Base-by-base conservation (phyloP, 2,113 vertebrate species). In the Kryptolebias marmoratus region DNA sequence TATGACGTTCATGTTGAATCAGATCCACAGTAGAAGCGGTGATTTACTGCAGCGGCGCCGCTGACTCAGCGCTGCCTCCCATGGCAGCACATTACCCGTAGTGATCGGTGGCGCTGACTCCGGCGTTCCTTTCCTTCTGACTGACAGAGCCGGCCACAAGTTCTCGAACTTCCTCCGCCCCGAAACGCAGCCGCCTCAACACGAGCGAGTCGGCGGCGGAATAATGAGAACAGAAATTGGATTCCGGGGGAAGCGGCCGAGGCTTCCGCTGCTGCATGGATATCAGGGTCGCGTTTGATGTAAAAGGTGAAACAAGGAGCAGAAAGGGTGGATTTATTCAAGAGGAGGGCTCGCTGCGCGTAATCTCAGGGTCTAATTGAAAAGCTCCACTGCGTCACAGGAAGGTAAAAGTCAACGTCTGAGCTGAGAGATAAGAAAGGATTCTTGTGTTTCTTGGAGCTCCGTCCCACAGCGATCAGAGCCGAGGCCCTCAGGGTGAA, bases 41-140 rank as follows among this genome's bases (percentile, higher is more conserved):
- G 15, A 70, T 76, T 69, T 59, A 66, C 49, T 2, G 54, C 68
- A 47, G 27, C 56, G 7, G 1, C 9, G 2, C 55, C 56, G 69
- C 73, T 68, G 73, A 77, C 44, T 73, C 61, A 11, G 49, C 64
- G 8, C 39, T 4, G 58, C 27, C 69, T 75, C 39, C 79, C 14
- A 4, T 65, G 63, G 14, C 48, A 61, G 36, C 71, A 71, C 69
- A 50, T 60, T 50, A 42, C 56, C 39, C 30, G 47, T 72, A 55
- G 75, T 66, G 45, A 63, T 22, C 22, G 22, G 74, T 83, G 75
- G 15, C 48, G 44, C 81, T 75, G 77, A 76, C 75, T 53, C 50
- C 68, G 30, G 36, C 30, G 48, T 2, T 36, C 32, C 47, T 50
- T 73, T 70, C 63, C 52, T 67, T 63, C 48, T 64, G 73, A 70